These are phyloP conservation scores for Pampusana beccarii DNA, from an alignment of 2,113 vertebrate genomes.

Conservation along the genomic window DNA sequence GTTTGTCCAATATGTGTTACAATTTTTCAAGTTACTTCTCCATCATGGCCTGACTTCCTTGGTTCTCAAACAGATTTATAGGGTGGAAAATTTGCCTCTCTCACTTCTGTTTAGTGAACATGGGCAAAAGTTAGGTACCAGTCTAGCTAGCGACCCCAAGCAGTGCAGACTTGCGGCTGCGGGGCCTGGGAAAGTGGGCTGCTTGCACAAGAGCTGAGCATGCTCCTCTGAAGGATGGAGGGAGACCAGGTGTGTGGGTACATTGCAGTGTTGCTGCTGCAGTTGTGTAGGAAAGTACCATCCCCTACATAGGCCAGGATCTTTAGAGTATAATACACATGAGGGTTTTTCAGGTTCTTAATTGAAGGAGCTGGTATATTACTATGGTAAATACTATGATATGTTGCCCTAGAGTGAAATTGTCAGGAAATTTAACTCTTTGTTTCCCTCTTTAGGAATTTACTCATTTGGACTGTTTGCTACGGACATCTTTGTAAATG, in stretches of 20 bases:
- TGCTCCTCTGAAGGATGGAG: neutral
- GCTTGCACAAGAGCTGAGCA: accelerated
- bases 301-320: accelerated
- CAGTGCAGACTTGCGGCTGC: neutral
- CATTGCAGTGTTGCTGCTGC: neutral
- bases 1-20: neutral
- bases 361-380: neutral
- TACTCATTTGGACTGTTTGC: slow-evolving; percentile 97
- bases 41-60: neutral
- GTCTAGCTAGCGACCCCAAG: neutral
- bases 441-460: slow-evolving; percentile 84
- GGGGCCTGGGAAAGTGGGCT: neutral
- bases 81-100: neutral
- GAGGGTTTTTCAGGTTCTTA: neutral
- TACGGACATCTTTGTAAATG: slow-evolving; percentile 98
- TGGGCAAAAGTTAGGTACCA: neutral
- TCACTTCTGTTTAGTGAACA: neutral
- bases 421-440: slow-evolving; percentile 25
- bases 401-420: neutral
- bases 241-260: neutral
- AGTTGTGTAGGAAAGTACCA: neutral
- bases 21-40: neutral
- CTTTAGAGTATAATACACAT: neutral
- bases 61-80: neutral
- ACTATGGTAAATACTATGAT: neutral